Evolutionary conservation across 2,888 invertebrate species (phyloP).

Genomic region (Lottia gigantea): DNA sequence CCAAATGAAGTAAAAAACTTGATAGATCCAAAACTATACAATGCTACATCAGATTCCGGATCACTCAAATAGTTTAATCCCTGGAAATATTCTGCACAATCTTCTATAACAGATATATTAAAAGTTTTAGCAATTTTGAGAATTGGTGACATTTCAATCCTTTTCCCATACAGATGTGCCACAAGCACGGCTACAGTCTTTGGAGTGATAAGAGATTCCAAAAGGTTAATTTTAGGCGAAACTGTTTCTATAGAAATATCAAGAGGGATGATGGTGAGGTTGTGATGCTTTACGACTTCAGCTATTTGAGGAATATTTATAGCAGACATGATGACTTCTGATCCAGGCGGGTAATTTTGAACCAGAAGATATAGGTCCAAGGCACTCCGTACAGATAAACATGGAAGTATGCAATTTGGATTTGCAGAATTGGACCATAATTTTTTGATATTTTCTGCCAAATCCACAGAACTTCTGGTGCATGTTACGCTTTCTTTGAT

Average conservation of each 20-base stretch:
- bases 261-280: slow-evolving; percentile 59
- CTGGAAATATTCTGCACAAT: slow-evolving; percentile 67
- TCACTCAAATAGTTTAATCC: slow-evolving; percentile 64
- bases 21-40: slow-evolving; percentile 68
- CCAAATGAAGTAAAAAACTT: slow-evolving; percentile 67
- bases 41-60: slow-evolving; percentile 59
- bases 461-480: slow-evolving; percentile 29
- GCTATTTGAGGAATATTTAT: slow-evolving; percentile 68
- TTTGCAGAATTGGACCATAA: slow-evolving; percentile 48
- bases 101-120: slow-evolving; percentile 63
- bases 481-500: slow-evolving; percentile 36
- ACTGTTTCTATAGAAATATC: slow-evolving; percentile 65
- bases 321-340: slow-evolving; percentile 68
- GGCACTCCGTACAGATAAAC: slow-evolving; percentile 60
- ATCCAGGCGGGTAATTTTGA: slow-evolving; percentile 62
- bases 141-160: slow-evolving; percentile 58
- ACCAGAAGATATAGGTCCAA: slow-evolving; percentile 61
- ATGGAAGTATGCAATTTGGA: slow-evolving; percentile 51
- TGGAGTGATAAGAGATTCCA: slow-evolving; percentile 58
- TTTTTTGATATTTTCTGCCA: slow-evolving; percentile 37
- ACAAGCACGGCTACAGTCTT: slow-evolving; percentile 65
- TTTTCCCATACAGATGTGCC: slow-evolving; percentile 66
- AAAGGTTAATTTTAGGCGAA: slow-evolving; percentile 57
- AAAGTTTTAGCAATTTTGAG: slow-evolving; percentile 53
- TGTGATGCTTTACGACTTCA: slow-evolving; percentile 58